phyloP scores from a whole-genome alignment of 2,113 vertebrate genomes.

The Gymnobelideus leadbeateri region DNA sequence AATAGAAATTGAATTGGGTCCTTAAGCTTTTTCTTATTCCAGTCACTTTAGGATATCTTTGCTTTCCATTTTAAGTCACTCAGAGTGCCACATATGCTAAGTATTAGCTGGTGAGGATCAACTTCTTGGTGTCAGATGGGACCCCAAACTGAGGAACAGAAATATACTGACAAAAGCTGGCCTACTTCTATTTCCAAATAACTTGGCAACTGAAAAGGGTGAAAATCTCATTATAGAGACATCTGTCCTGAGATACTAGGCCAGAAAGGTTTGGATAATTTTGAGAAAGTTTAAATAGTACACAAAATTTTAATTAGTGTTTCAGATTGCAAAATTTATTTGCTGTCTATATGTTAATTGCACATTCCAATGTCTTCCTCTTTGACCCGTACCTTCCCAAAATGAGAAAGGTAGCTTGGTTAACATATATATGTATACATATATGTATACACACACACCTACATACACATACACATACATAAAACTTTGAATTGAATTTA shows the following conservation, averaged over 20 bases:
- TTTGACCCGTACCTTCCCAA: conserved; percentile 10
- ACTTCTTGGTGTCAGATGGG: conserved; percentile 66
- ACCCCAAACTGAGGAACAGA: conserved; percentile 62
- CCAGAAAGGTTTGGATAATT: conserved; percentile 59
- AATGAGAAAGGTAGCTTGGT: conserved; percentile 14
- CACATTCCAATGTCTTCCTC: not conserved
- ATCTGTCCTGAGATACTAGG: conserved; percentile 74
- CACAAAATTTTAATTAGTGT: conserved; percentile 13
- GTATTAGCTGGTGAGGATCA: conserved; percentile 23
- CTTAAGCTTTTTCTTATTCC: not conserved
- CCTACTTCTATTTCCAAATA: conserved; percentile 48
- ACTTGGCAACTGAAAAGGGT: conserved; percentile 56
- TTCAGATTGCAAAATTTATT: conserved; percentile 12
- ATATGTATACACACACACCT: too few species aligned
- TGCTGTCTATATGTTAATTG: not conserved
- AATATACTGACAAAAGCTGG: conserved; percentile 47
- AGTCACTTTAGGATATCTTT: not conserved
- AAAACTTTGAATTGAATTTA: not conserved
- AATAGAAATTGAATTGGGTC: conserved; percentile 5
- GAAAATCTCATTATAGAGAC: conserved; percentile 77
- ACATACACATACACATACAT: too few species aligned
- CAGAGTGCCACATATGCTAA: conserved; percentile 34
- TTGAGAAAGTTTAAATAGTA: conserved; percentile 62
- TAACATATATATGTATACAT: not conserved
- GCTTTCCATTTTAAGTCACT: conserved; percentile 32